Conservation (phyloP, 2,888 invertebrate species). For the Nomada goodeniana region DNA sequence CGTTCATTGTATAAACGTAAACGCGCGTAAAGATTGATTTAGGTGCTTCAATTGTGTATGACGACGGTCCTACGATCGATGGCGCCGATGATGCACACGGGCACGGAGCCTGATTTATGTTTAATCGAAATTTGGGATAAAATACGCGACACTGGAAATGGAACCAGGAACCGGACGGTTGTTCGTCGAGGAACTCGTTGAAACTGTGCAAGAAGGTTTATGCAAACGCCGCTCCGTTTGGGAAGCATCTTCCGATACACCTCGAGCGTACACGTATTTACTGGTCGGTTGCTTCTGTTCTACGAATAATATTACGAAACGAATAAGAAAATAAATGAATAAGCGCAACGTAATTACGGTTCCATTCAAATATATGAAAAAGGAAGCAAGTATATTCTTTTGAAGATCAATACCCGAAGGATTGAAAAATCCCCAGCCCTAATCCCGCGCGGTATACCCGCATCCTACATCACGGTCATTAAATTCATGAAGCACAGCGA, state of each 20-base stretch:
- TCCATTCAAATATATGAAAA: not conserved
- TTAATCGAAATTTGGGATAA: too few species aligned
- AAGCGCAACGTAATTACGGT: too few species aligned
- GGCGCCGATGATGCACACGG: too few species aligned
- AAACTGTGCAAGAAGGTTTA: too few species aligned
- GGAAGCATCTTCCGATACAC: too few species aligned
- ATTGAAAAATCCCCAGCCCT: constrained; percentile 11
- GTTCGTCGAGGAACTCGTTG: too few species aligned
- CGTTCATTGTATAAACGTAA: not conserved
- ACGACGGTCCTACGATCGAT: not conserved
- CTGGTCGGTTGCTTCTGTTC: too few species aligned
- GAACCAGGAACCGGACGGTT: too few species aligned
- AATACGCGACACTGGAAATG: not conserved
- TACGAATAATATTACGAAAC: too few species aligned
- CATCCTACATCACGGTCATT: constrained; percentile 17
- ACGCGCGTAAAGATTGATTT: not conserved
- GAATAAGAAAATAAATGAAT: too few species aligned
- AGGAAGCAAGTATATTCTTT: not conserved
- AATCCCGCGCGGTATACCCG: not conserved
- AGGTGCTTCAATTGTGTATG: not conserved
- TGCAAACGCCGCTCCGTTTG: too few species aligned
- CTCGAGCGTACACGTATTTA: too few species aligned
- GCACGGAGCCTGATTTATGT: not conserved
- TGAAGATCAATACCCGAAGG: not conserved
- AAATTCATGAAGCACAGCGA: constrained; percentile 24